Conservation (phyloP, 2,888 invertebrate species). For the Pherbina coryleti region DNA sequence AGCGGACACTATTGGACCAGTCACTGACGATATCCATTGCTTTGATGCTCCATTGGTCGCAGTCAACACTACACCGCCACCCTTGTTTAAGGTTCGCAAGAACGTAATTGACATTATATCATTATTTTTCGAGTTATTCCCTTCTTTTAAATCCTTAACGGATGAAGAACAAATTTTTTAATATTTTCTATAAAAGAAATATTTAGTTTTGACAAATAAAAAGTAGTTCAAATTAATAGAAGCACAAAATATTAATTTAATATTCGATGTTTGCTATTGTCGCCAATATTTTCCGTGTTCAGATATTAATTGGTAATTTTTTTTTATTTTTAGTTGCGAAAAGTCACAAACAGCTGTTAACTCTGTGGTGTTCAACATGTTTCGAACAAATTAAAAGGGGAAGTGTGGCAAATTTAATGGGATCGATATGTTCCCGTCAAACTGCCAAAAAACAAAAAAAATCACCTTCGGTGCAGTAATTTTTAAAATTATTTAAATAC, state of each 20-base stretch:
- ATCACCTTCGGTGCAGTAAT: no score
- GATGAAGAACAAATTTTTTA: background rate
- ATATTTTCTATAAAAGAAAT: slow-evolving; percentile 3
- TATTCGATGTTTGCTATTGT: slow-evolving; percentile 4
- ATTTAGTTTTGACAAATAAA: slow-evolving; percentile 4
- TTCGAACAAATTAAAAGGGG: background rate
- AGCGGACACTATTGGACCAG: background rate
- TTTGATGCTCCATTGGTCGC: slow-evolving; percentile 41
- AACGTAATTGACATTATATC: slow-evolving; percentile 50
- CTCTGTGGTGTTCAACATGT: background rate
- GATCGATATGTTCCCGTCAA: no score
- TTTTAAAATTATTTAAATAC: no score
- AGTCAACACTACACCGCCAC: slow-evolving; percentile 42
- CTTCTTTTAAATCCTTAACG: background rate
- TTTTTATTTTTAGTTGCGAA: slow-evolving; percentile 3
- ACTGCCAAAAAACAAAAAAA: no score
- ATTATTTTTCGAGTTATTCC: slow-evolving; percentile 19
- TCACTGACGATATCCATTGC: slow-evolving; percentile 13
- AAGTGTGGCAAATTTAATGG: no score
- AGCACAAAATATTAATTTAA: slow-evolving; percentile 14
- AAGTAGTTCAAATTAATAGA: background rate
- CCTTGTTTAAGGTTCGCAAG: slow-evolving; percentile 45
- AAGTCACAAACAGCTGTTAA: background rate
- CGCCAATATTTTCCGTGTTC: background rate
- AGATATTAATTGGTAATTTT: no score